A percentile compares a stretch with the other conserved stretches of the same genome.
Conservation (phyloP, 2,113 vertebrate species). For the Pelecanoides urinatrix region DNA sequence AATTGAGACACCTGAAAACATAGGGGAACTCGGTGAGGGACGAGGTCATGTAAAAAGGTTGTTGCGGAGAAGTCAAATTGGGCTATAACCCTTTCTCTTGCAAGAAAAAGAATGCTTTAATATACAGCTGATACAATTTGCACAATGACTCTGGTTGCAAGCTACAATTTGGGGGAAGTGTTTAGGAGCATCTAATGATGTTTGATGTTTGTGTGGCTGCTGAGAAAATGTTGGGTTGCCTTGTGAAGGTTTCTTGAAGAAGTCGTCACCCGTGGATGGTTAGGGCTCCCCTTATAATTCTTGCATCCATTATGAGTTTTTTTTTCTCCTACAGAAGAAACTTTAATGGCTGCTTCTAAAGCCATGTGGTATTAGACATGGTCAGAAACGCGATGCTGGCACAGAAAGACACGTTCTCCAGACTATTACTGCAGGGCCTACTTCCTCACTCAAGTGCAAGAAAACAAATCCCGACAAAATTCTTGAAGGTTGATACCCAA, state of each 20-base stretch:
- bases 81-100: background rate
- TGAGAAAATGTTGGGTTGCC: background rate
- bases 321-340: background rate
- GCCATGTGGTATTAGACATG: background rate
- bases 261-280: fast-evolving
- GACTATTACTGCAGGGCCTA: fast-evolving
- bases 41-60: fast-evolving
- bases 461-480: background rate
- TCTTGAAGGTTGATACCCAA: fast-evolving
- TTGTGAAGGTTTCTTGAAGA: background rate
- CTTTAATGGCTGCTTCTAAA: background rate
- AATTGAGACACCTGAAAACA: background rate
- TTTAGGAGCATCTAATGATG: background rate
- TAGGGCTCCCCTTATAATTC: background rate
- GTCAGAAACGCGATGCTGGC: background rate
- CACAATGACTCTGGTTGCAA: background rate
- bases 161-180: background rate
- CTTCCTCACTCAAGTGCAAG: background rate
- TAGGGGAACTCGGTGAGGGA: background rate
- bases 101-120: background rate
- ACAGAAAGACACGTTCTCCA: background rate
- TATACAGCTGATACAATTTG: background rate
- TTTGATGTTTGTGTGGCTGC: background rate
- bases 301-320: background rate
- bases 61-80: fast-evolving